Evolutionary conservation across 2,113 vertebrate genomes (phyloP), one percentile per base, ranked within the genome.

Genomic region (Dasypus novemcinctus): DNA sequence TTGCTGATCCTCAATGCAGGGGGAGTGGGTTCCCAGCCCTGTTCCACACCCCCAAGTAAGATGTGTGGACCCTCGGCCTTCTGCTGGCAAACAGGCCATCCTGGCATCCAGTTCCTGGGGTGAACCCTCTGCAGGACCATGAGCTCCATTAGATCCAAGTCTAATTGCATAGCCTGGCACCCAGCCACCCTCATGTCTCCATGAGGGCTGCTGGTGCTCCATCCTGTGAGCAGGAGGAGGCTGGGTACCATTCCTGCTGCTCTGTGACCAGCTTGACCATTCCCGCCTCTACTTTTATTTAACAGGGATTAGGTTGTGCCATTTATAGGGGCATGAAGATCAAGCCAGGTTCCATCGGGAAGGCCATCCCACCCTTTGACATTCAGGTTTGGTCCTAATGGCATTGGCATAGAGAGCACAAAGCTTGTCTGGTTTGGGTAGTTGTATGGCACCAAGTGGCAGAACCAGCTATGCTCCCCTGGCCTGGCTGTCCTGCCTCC

Each of bases 281-380:
- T 1, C 27, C 14, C 36, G 1, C 76, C 21, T 81, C 68, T 83
- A 91, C 82, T 87, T 66, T 38, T 59, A 31, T n/a, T 85, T 7
- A 95, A 91, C 92, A 99, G 99, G 99, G 98, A 52, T 0, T 98
- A 23, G 85, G 96, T 64, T 99, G 98, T 82, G 98, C 52, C 1
- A 97, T 90, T 71, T 84, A 57, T 63, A 98, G 98, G 97, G 98
- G 97, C 76, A 99, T 98, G 98, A 98, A 98, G 94, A 93, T 99
- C 93, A 99, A 99, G 94, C 98, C 95, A 0, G 98, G 98, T 21
- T 99, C 98, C 59, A 98, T 99, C 97, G 99, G 99, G 52, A 99
- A 98, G 90, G 92, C 98, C 18, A 95, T 97, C 61, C 92, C 97
- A 21, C 97, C 97, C 31, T 99, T 97, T 27, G 98, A 99, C n/a